Base-by-base conservation (phyloP, 2,797 vertebrate species). In the Gila robusta region DNA sequence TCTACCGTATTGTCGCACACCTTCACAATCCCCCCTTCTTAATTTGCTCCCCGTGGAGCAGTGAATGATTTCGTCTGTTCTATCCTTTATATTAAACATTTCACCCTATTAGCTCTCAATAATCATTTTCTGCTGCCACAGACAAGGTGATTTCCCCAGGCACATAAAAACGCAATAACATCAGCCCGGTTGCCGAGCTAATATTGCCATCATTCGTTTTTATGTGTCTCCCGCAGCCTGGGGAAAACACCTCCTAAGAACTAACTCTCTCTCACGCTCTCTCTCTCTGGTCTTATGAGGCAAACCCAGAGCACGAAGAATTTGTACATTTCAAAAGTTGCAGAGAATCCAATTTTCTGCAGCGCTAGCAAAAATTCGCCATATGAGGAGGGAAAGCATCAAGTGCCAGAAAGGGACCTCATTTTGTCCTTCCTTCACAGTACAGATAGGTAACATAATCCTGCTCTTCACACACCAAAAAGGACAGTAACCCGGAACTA, bases 111-210 rank as follows among this genome's bases (percentile, higher is more conserved):
- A 97, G 97, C 96, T 96, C 97, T 97, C 96, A 97, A 95, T 96
- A 96, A 96, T 96, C 95, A 94, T 93, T 95, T 94, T 95, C 94
- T 92, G 93, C 94, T 94, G 94, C 94, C 93, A 94, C 95, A 91
- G 95, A 95, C 93, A 95, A 93, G 95, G 93, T 98, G 97, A 97
- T 98, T 97, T 98, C 98, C 98, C 98, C 94, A 94, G 97, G 95
- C 95, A 91, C 96, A 94, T 96, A 96, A 97, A 96, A 96, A 95
- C 95, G 96, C 96, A 96, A 96, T 96, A 96, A 96, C 95, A 94
- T 95, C 96, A 95, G 94, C 96, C 94, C 92, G 35, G 92, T 94
- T 97, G 95, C 94, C 93, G 92, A 94, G 94, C 94, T 96, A 95
- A 95, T 96, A 96, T 95, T 93, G 94, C 94, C 91, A 88, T 90